These are phyloP conservation scores for Chrysolina americana DNA, from an alignment of 2,888 invertebrate species.

Conservation along the genomic window DNA sequence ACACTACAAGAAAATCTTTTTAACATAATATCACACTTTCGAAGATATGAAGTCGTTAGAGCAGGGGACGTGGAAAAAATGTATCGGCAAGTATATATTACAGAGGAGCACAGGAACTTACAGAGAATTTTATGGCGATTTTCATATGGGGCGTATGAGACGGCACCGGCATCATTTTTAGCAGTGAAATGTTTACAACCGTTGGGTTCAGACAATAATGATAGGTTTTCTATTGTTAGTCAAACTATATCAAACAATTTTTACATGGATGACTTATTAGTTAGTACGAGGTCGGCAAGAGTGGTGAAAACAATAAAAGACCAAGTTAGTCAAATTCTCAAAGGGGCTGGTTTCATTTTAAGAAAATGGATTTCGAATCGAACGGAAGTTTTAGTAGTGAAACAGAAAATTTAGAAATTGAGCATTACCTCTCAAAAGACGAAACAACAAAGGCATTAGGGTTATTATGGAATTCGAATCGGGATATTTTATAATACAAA, in stretches of 20 bases:
- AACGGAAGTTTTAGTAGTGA: constrained; percentile 7
- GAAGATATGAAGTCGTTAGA: no score
- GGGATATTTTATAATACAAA: constrained; percentile 27
- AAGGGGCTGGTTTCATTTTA: constrained; percentile 33
- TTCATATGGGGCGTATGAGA: constrained; percentile 32
- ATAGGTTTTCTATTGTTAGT: constrained; percentile 13
- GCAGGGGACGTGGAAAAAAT: constrained; percentile 35
- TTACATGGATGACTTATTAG: no score
- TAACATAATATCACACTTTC: no score
- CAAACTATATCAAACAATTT: no score
- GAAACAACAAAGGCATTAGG: constrained; percentile 33
- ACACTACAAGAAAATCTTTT: no score
- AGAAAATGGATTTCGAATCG: constrained; percentile 33
- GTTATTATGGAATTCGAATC: constrained; percentile 29
- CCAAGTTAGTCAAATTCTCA: constrained; percentile 15
- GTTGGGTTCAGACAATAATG: constrained; percentile 25
- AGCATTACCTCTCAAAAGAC: constrained; percentile 21
- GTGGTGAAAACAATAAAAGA: no score
- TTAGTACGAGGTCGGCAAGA: no score
- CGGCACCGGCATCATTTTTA: constrained; percentile 24
- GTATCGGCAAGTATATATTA: constrained; percentile 32
- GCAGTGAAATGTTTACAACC: constrained; percentile 34
- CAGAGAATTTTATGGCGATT: no score
- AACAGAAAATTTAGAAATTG: neutral
- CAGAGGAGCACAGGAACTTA: no score